Evolutionary conservation across 2,113 vertebrate species (phyloP), one percentile per base, ranked within the genome.

Genomic region (Osmerus eperlanus): DNA sequence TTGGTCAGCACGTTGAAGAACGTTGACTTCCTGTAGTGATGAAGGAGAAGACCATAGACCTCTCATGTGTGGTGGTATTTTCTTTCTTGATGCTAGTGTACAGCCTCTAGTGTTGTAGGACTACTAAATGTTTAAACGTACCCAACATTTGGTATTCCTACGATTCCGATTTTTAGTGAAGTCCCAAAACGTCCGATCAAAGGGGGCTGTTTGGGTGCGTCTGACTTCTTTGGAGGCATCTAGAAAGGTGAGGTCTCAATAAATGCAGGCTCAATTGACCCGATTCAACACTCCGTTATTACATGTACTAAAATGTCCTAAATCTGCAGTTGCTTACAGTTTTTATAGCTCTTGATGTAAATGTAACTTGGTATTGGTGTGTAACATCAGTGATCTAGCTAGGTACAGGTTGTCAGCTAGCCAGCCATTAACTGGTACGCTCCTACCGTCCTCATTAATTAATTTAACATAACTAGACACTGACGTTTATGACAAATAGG

Each of bases 1-100:
- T 97, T 99, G 1, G 97, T 99, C 85, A 99, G 89, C 59, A 99
- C 97, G 70, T 99, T 99, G 89, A 99, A 99, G 91, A 99, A 99
- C 0, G 97, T 99, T 0, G 97, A 99, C 84, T 99, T 99, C 86
- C 97, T 99, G 81, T 25, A 77, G 72, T 1, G 13, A 53, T 73
- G 36, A 78, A 16, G 65, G 11, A 54, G 3, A 66, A 28, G 64
- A 56, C n/a, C 13, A 67, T 67, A 36, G 41, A 16, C 0, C 11
- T 18, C 55, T 56, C 2, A 3, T 56, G 15, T 56, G 11, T 56
- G 15, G n/a, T 5, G 55, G 55, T 47, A n/a, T 56, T 16, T n/a
- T 11, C 7, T 47, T 47, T 47, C 7, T 47, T 47, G 8, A 47
- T 47, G 5, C 9, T 47, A 9, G 8, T 11, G 41, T 47, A 11